These are phyloP conservation scores for Carcharodon carcharias DNA, from an alignment of 2,797 vertebrate genomes.

Conservation along the genomic window DNA sequence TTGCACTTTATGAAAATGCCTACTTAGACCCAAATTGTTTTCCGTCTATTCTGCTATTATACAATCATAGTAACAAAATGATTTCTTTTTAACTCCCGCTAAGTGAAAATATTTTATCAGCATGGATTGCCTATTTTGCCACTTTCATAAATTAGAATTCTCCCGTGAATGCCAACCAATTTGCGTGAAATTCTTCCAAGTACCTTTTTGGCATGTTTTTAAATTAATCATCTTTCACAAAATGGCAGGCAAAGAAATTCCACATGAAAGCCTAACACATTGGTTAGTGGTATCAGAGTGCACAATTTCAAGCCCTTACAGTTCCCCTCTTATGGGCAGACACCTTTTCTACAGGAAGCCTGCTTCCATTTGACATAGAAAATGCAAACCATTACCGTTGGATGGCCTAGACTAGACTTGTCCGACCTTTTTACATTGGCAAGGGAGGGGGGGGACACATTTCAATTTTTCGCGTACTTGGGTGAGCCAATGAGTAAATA, in stretches of 20 bases:
- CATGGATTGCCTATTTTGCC: not conserved
- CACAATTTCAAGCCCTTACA: not conserved
- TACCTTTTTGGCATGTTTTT: not conserved
- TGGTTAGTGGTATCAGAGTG: not conserved
- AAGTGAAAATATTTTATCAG: not conserved
- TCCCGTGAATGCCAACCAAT: not conserved
- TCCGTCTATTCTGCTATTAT: not conserved
- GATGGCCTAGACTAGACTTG: too few relatives aligned
- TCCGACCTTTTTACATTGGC: too few relatives aligned
- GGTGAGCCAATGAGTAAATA: too few relatives aligned
- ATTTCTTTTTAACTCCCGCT: not conserved
- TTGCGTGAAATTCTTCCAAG: not conserved
- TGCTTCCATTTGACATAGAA: not conserved
- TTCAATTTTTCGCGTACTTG: too few relatives aligned
- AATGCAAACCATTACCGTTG: too few relatives aligned
- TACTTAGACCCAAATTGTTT: not conserved
- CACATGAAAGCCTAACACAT: not conserved
- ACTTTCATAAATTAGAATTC: not conserved
- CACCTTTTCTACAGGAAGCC: not conserved
- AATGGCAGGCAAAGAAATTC: not conserved
- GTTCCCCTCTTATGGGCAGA: too few relatives aligned
- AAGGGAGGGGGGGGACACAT: too few relatives aligned
- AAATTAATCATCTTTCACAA: not conserved
- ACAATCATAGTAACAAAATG: not conserved
- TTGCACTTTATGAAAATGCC: not conserved